Evolutionary conservation across 2,113 vertebrate species (phyloP).

Genomic region (Boulengeromyrus knoepffleri): DNA sequence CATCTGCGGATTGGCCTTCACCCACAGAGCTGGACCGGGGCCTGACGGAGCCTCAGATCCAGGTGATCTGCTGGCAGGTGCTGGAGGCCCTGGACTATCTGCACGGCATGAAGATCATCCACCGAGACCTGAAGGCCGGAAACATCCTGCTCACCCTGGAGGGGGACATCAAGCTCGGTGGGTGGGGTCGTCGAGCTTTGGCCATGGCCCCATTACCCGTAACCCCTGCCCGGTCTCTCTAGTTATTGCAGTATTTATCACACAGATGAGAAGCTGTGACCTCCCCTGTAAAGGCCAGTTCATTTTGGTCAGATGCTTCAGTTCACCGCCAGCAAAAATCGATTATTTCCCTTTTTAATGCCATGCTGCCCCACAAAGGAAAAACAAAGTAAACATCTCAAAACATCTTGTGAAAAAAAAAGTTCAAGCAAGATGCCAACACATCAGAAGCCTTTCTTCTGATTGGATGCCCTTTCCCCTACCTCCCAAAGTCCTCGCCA

Average conservation of each 20-base stretch:
- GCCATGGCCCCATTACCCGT: background rate
- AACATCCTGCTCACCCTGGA: slow-evolving; percentile 89
- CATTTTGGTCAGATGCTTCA: background rate
- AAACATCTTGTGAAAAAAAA: background rate
- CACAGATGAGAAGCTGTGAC: background rate
- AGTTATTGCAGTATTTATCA: background rate
- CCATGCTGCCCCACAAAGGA: background rate
- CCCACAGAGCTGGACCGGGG: slow-evolving; percentile 81
- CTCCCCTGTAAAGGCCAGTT: background rate
- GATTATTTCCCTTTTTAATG: background rate
- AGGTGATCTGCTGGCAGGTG: slow-evolving; percentile 88
- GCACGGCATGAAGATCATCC: slow-evolving; percentile 90
- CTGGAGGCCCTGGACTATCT: slow-evolving; percentile 85
- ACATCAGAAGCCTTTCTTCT: background rate
- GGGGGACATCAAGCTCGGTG: slow-evolving; percentile 90
- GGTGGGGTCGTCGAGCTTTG: slow-evolving; percentile 33
- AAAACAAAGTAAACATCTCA: background rate
- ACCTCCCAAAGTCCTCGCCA: background rate
- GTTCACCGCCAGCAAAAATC: background rate
- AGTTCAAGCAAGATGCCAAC: slow-evolving; percentile 2
- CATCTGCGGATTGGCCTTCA: background rate
- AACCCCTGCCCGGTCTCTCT: background rate
- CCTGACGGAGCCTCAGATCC: slow-evolving; percentile 85
- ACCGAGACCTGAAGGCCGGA: slow-evolving; percentile 93
- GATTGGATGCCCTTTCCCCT: background rate